Evolutionary conservation across 2,888 invertebrate genomes (phyloP), one percentile per base, ranked within the genome.

Genomic region (Tipula lateralis): DNA sequence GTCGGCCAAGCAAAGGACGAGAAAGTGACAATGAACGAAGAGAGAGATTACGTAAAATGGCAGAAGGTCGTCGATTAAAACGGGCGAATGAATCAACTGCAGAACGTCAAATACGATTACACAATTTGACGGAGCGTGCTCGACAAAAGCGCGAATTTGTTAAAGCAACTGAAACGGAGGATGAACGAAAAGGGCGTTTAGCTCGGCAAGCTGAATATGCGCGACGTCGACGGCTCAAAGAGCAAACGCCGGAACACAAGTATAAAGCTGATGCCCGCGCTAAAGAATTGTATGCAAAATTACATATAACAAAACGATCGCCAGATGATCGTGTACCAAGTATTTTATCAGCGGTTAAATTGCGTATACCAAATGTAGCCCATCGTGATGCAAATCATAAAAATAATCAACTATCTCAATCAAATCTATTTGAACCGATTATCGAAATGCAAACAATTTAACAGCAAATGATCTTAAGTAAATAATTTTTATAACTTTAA

Each of bases 401-500:
- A 83, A 83, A 12, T 19, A 83, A 36, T 36, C 6, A 13, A 83
- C 6, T 39, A 39, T n/a, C n/a, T 9, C 83, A 83, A 29, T 39
- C 90, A 83, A 90, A 90, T 87, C 90, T 90, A 86, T 89, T 90
- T 86, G 90, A 90, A 88, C 90, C 90, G 84, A 90, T 90, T 86
- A 90, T 90, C 86, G 89, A 90, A 85, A 90, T 90, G 90, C 90
- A 90, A 87, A 90, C 90, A 85, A 90, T 90, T 88, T 90, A 89
- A 89, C 86, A 66, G 66, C 66, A 24, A 66, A 66, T 66, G 24
- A 19, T 66, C 24, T 9, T 7, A 66, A 66, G 66, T 66, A 66
- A 66, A 66, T 66, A 66, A 66, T 24, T 66, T 66, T 24, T 24
- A 66, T 66, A 66, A 66, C 66, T 24, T 24, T 24, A 66, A 66